Base-by-base conservation (phyloP, 2,113 vertebrate species). In the Seriola dumerili region DNA sequence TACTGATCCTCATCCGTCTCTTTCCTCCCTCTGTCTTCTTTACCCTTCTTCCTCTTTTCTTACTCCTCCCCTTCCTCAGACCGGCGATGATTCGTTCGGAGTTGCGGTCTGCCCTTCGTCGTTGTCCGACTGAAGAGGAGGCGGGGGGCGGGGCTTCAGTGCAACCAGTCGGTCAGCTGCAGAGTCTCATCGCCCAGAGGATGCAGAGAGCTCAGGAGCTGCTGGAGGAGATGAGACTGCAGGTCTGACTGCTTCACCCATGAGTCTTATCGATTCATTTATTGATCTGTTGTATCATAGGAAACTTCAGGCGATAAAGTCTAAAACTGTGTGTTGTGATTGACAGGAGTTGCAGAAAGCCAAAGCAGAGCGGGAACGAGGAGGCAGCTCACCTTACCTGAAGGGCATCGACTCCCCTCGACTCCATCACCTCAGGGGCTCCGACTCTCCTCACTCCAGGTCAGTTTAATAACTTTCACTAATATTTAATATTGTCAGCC, bases 181-280 rank as follows among this genome's bases (percentile, higher is more conserved):
- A 98, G 92, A 97, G 97, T 88, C 95, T 99, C 72, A 98, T 99
- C 46, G 96, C 95, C 32, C 95, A 96, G 94, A 97, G 96, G 94
- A 96, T 99, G 94, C 97, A 98, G 93, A 95, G 97, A 95, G 98
- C 98, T 85, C 97, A 98, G 95, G 97, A 98, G 94, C 95, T 99
- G 86, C 95, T 99, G 91, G 95, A 96, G 0, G 97, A 98, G 90
- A 96, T 97, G 90, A 96, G 97, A 0, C 96, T 94, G 92, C 87
- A 97, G 93, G 93, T 93, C 21, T 0, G 57, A 48, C 91, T 4
- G 44, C 46, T 21, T 34, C 8, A 7, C 61, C 32, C 64, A n/a
- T 8, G 9, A 36, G 50, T 16, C 12, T 11, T 34, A 19, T 42
- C 7, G 25, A 50, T n/a, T 34, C 3, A 8, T 3, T 79, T 32